Evolutionary conservation across 2,888 invertebrate genomes (phyloP), one percentile per base, ranked within the genome.

Genomic region (Nycteola revayana): DNA sequence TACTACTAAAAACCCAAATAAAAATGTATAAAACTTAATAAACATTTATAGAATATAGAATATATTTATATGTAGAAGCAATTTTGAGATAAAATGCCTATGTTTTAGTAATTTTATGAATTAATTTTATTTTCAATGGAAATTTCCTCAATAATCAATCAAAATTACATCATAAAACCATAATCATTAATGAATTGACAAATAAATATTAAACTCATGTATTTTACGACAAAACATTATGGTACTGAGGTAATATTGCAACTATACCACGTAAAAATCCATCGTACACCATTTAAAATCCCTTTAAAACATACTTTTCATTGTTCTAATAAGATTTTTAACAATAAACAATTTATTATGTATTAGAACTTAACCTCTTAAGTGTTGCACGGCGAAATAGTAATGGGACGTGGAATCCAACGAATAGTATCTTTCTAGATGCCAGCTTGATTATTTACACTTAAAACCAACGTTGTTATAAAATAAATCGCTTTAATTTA

Each of bases 401-500:
- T 2, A 83, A 80, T 18, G 78, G 75, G 48, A 76, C 77, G 45
- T 78, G 79, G 66, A 75, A 61, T 34, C 84, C 76, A 60, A 84
- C 66, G 38, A 81, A 54, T 29, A 84, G 35, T 25, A 83, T 27
- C 55, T 76, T 74, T 71, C 76, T 75, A 28, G 82, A 78, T 81
- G 86, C 86, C 86, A 87, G 86, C 72, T 86, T 87, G 86, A 55
- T 37, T 17, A 53, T 39, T 45, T 49, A 35, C 33, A 44, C 42
- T 29, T 8, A 5, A 9, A n/a, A 1, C 2, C 24, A 8, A 28
- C 20, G 21, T 21, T 21, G 3, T 21, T 21, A 7, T 21, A 7
- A 21, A 21, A 5, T 5, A 21, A 21, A 5, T 21, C 2, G n/a
- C 7, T 3, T 5, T 5, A 21, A 5, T 21, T 21, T 21, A 14